Conservation (phyloP, 2,888 invertebrate species). For the Acrocyrtus sp. region DNA sequence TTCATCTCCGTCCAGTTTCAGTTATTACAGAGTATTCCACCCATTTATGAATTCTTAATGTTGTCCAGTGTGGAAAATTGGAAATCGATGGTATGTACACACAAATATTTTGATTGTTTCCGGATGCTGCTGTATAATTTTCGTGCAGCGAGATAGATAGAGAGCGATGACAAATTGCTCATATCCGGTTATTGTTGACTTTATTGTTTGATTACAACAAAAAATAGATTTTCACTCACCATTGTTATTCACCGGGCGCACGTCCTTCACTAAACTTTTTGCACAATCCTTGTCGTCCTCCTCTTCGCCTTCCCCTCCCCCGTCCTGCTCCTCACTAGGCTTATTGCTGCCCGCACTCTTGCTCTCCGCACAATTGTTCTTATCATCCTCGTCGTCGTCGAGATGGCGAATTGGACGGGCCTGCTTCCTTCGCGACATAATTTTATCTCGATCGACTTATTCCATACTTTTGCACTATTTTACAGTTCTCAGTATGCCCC, state of each 20-base stretch:
- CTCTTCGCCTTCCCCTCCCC: constrained; percentile 15
- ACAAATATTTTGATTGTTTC: too few species aligned
- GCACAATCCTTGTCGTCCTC: not conserved
- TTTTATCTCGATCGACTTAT: not conserved
- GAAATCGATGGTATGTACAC: constrained; percentile 32
- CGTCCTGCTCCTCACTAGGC: constrained; percentile 15
- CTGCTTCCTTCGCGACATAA: constrained; percentile 61
- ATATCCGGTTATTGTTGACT: constrained; percentile 10
- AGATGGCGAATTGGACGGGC: constrained; percentile 58
- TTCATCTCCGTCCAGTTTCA: constrained; percentile 3
- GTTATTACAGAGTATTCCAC: too few species aligned
- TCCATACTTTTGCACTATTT: too few species aligned
- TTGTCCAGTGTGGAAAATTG: too few species aligned
- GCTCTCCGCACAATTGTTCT: not conserved
- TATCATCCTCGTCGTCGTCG: constrained; percentile 54
- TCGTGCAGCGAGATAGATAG: too few species aligned
- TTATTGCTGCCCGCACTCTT: not conserved
- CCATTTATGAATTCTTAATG: not conserved
- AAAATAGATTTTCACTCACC: not conserved
- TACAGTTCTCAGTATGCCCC: too few species aligned
- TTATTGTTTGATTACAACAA: too few species aligned
- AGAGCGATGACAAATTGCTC: constrained; percentile 15
- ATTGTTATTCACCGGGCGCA: too few species aligned
- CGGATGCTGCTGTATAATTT: too few species aligned
- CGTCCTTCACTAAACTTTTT: too few species aligned